Conservation (phyloP, 2,888 invertebrate genomes). For the Drosophila pseudotalamancana region DNA sequence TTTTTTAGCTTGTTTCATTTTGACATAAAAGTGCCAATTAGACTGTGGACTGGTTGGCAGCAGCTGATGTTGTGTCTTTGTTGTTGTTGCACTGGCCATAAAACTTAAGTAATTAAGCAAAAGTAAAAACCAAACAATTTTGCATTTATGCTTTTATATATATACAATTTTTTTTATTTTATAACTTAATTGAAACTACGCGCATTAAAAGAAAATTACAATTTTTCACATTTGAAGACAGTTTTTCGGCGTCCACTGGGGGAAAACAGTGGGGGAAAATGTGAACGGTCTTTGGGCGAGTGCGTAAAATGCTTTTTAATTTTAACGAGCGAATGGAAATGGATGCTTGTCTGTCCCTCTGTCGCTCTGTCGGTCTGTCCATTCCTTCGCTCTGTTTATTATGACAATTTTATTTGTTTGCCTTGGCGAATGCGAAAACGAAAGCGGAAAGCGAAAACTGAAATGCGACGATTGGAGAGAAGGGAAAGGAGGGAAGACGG, state of each 20-base stretch:
- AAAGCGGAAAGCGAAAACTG: constrained; percentile 40
- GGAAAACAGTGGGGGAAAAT: constrained; percentile 16
- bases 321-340: constrained; percentile 68
- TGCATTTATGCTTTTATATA: constrained; percentile 30
- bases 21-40: constrained; percentile 72
- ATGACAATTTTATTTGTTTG: constrained; percentile 72
- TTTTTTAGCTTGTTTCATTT: constrained; percentile 40
- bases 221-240: constrained; percentile 39
- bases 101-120: constrained; percentile 72
- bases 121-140: constrained; percentile 47
- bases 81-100: constrained; percentile 30
- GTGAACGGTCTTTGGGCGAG: constrained; percentile 36
- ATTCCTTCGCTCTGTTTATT: constrained; percentile 54
- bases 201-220: constrained; percentile 50
- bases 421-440: constrained; percentile 60
- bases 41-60: constrained; percentile 41
- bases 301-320: constrained; percentile 65
- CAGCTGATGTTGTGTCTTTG: constrained; percentile 6
- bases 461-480: neutral
- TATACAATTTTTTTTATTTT: constrained; percentile 45
- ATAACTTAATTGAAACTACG: constrained; percentile 72
- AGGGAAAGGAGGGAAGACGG: neutral
- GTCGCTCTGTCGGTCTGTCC: neutral
- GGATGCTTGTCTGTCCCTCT: constrained; percentile 14
- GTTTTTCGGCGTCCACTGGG: constrained; percentile 21